Base-by-base conservation (phyloP, 2,113 vertebrate genomes). In the Buteo buteo region DNA sequence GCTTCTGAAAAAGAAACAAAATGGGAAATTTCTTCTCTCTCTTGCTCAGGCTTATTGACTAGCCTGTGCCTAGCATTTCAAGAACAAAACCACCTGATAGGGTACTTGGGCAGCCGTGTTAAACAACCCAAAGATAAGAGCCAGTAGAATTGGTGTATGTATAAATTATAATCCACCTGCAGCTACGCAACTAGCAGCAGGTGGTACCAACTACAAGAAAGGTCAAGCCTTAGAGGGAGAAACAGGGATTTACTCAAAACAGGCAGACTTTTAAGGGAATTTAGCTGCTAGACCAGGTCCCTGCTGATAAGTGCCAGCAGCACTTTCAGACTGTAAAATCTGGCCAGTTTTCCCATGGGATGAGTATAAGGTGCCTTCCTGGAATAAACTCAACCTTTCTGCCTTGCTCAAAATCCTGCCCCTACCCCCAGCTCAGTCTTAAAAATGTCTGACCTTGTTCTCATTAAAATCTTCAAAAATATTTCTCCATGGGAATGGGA, bases 131-230 rank as follows among this genome's bases (percentile, higher is more conserved):
- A 65, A 80, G 36, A 13, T 38, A 83, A 69, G 31, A 92, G 44
- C 17, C 2, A 1, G 40, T 64, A 57, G 36, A 71, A 72, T 3
- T 76, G 44, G 13, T 0, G 0, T 47, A 24, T 38, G 13, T 61
- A 47, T 36, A 58, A 65, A 72, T 78, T 58, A 61, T 44, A 77
- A 73, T 54, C 59, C 45, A 61, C 13, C 17, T 69, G 72, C 59
- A 86, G 17, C n/a, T 67, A 72, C 0, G 1, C 29, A 42, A 1
- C 10, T 13, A 73, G 58, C 49, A 91, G 34, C 58, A 73, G 31
- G 40, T 14, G 11, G n/a, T 52, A 32, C 29, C 17, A 77, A 12
- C 64, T 28, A 44, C 19, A 29, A 38, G 54, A 8, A 90, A 81
- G 72, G 83, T 86, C 69, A 86, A 73, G 7, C 13, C 42, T 78